Base-by-base conservation (phyloP, 2,113 vertebrate genomes). In the Vimba vimba region DNA sequence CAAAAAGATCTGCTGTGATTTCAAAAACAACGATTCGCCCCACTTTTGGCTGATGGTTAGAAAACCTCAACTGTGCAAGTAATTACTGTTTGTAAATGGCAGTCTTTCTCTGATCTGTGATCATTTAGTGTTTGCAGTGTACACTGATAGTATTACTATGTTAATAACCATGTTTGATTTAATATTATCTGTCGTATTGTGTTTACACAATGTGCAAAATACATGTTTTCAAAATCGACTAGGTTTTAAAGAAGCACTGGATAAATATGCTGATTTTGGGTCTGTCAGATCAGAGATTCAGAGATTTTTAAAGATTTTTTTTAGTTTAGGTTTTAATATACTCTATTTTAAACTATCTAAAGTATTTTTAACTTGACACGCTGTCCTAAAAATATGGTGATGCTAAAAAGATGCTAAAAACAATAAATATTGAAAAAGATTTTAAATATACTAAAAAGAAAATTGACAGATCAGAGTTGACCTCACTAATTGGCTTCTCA, bases 21-120 rank as follows among this genome's bases (percentile, higher is more conserved):
- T 77, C 27, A 33, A 84, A 74, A 86, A 84, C 68, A 83, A 36
- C 36, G n/a, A 73, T 80, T 83, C 39, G 60, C 79, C 50, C 25
- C 68, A 27, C 33, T 77, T 39, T 73, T 55, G 76, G 66, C 77
- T 64, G 43, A 83, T 82, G 13, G 36, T 75, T 52, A 13, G 64
- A 83, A 45, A 86, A 50, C 82, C 15, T 64, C 82, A 68, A 60
- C 52, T 57, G 78, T 39, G 69, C n/a, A 50, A 78, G 79, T 85
- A 57, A 80, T 86, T 82, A 73, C 64, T 19, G 62, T n/a, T 62
- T 84, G 71, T 82, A 75, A 78, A 57, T 59, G 13, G 75, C 33
- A 9, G 76, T 43, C 33, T 30, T 47, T 69, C 36, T 39, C 17
- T 19, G 11, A 59, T 47, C 45, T 59, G 19, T 52, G 47, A 55